A percentile compares a stretch with the other conserved stretches of the same genome.
These are phyloP conservation scores for Protonemura montana DNA, from an alignment of 2,888 invertebrate genomes.

Conservation along the genomic window DNA sequence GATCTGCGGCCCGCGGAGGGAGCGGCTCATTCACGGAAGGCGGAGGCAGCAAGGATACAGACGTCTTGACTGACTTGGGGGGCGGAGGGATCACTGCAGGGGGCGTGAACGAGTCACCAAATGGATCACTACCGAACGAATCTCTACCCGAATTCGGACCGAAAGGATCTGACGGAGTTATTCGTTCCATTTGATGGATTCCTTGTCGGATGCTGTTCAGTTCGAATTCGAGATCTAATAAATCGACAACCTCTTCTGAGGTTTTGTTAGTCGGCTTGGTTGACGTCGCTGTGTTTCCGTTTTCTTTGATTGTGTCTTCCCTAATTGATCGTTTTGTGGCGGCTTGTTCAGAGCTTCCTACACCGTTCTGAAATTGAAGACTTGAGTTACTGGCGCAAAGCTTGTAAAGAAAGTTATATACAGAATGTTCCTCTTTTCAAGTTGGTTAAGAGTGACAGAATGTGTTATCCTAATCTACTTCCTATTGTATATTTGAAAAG, in stretches of 20 bases:
- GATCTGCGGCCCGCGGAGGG: constrained; percentile 58
- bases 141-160: constrained; percentile 64
- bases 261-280: constrained; percentile 50
- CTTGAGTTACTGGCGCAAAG: too few species aligned
- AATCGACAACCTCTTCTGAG: constrained; percentile 71
- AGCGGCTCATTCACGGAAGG: constrained; percentile 56
- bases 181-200: constrained; percentile 86
- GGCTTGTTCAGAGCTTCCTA: constrained; percentile 44
- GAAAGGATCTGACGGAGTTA: constrained; percentile 75
- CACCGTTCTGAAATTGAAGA: constrained; percentile 43
- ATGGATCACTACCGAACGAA: constrained; percentile 68
- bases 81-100: constrained; percentile 43
- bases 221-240: constrained; percentile 88
- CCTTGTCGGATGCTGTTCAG: constrained; percentile 85
- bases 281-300: constrained; percentile 42
- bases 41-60: constrained; percentile 47
- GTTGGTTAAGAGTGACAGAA: not conserved
- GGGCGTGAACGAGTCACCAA: constrained; percentile 76
- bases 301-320: constrained; percentile 48
- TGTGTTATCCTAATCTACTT: not conserved
- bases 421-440: too few species aligned
- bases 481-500: not conserved
- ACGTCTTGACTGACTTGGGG: constrained; percentile 30
- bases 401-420: too few species aligned
- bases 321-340: constrained; percentile 46